phyloP scores from a whole-genome alignment of 2,113 vertebrate genomes.

The Anoura caudifer region DNA sequence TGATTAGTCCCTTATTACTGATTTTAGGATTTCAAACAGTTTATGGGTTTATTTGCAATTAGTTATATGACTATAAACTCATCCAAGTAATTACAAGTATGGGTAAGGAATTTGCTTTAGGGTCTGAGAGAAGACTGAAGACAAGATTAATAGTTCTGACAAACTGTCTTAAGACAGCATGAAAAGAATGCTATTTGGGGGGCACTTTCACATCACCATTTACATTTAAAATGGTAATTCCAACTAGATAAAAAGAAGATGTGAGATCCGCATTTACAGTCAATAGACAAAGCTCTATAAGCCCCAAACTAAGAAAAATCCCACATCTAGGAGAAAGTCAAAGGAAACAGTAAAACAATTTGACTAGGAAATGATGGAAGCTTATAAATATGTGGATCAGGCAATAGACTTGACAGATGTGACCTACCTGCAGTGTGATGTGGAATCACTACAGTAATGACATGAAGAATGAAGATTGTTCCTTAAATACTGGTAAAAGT shows the following conservation, averaged over 20 bases:
- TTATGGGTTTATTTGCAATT: conserved; percentile 3
- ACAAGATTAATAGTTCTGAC: background rate
- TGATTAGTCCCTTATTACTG: background rate
- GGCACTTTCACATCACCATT: background rate
- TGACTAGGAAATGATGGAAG: background rate
- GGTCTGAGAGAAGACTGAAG: background rate
- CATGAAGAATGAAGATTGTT: background rate
- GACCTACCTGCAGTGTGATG: background rate
- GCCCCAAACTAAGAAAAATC: background rate
- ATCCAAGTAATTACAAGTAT: background rate
- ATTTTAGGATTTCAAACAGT: conserved; percentile 18
- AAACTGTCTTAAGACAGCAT: background rate
- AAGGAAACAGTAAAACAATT: background rate
- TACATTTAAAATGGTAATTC: background rate
- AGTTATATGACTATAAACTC: background rate
- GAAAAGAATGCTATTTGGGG: background rate
- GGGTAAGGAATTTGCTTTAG: background rate
- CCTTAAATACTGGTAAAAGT: background rate
- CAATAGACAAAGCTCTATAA: background rate
- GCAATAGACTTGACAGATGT: background rate
- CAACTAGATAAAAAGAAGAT: background rate
- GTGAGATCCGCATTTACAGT: background rate
- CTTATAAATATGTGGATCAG: background rate
- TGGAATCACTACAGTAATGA: background rate
- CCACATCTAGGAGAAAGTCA: background rate